A percentile compares a stretch with the other conserved stretches of the same genome.
Evolutionary conservation across 2,888 invertebrate genomes (phyloP).

Genomic region (Gymnosoma rotundatum): DNA sequence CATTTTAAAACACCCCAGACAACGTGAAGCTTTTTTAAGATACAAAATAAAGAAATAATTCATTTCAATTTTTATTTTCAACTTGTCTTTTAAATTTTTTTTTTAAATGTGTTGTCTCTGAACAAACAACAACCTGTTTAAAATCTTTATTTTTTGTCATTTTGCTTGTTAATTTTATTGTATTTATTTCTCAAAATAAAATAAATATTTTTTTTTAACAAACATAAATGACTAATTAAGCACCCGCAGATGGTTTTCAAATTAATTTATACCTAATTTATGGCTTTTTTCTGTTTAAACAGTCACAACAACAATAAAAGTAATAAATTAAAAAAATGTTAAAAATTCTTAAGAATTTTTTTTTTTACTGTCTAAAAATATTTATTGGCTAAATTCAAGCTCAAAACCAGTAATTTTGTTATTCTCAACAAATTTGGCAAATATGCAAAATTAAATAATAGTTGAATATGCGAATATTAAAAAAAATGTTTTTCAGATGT

Average conservation of each 20-base stretch:
- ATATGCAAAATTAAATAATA: neutral
- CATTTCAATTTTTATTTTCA: constrained; percentile 34
- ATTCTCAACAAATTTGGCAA: neutral
- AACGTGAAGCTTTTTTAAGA: constrained; percentile 37
- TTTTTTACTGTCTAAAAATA: constrained; percentile 11
- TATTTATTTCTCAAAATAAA: constrained; percentile 33
- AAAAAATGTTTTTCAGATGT: neutral
- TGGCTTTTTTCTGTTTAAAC: constrained; percentile 70
- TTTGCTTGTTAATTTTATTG: neutral
- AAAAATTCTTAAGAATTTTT: constrained; percentile 38
- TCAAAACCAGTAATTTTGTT: neutral
- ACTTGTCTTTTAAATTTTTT: constrained; percentile 33
- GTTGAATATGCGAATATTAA: constrained; percentile 27
- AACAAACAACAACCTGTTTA: constrained; percentile 65
- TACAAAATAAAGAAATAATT: constrained; percentile 53
- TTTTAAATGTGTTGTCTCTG: constrained; percentile 28
- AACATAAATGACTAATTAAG: constrained; percentile 71
- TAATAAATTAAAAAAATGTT: constrained; percentile 32
- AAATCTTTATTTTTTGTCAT: constrained; percentile 18
- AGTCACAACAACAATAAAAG: constrained; percentile 48
- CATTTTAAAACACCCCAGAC: constrained; percentile 37
- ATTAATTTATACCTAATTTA: constrained; percentile 80
- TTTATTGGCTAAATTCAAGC: constrained; percentile 18
- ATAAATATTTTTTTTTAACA: constrained; percentile 72
- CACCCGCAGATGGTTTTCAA: constrained; percentile 76